Evolutionary conservation across 2,113 vertebrate species (phyloP).

Genomic region (Accipiter cooperii): DNA sequence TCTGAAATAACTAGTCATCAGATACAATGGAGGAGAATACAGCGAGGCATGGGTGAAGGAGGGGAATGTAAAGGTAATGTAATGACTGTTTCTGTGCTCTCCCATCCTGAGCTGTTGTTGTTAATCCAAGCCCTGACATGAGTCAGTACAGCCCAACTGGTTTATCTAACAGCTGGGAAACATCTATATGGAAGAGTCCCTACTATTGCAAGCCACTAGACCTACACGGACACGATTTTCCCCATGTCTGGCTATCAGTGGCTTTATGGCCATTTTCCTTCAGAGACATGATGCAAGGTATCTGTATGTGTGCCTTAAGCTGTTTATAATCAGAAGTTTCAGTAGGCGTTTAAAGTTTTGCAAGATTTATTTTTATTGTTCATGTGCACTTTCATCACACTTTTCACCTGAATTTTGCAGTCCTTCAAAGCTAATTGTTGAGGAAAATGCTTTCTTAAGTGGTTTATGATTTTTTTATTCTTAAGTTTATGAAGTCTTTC

Average conservation of each 20-base stretch:
- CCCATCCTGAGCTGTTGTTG: too few species aligned
- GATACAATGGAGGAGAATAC: not conserved
- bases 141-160: not conserved
- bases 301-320: not conserved
- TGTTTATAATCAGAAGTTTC: not conserved
- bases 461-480: not conserved
- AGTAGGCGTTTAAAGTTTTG: not conserved
- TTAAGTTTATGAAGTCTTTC: not conserved
- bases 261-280: not conserved
- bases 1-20: not conserved
- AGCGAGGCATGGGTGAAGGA: not conserved
- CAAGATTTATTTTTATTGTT: not conserved
- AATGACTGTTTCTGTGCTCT: not conserved
- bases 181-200: not conserved
- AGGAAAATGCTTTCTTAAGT: not conserved
- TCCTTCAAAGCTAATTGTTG: not conserved
- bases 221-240: fast-evolving
- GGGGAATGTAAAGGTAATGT: not conserved
- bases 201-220: not conserved
- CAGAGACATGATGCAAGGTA: not conserved
- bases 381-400: not conserved
- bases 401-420: not conserved
- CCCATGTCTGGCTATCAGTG: not conserved
- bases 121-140: not conserved
- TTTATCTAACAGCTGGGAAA: not conserved